These are phyloP conservation scores for Gasterosteus nipponicus DNA, from an alignment of 2,113 vertebrate genomes.

Conservation along the genomic window DNA sequence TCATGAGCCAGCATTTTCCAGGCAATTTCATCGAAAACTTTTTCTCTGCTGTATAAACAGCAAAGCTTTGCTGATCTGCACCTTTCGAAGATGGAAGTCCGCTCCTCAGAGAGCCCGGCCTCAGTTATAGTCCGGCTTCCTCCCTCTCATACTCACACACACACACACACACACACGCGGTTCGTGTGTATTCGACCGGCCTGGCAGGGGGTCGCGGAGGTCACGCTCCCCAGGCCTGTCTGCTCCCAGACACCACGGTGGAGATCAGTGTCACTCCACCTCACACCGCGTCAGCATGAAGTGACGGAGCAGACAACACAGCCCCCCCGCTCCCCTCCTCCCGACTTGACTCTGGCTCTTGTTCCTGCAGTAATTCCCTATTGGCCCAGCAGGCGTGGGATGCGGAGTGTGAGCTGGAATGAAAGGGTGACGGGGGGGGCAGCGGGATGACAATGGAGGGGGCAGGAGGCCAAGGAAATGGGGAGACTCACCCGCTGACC, in stretches of 20 bases:
- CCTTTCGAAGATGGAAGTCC: slow-evolving; percentile 59
- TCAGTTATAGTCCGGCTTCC: slow-evolving; percentile 21
- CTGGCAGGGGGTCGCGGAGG: slow-evolving; percentile 53
- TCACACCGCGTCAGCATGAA: slow-evolving; percentile 77
- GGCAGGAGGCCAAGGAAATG: slow-evolving; percentile 63
- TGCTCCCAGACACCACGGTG: slow-evolving; percentile 64
- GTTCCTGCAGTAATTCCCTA: slow-evolving; percentile 62
- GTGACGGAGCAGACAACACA: slow-evolving; percentile 69
- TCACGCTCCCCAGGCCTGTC: slow-evolving; percentile 64
- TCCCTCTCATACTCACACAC: slow-evolving; percentile 34
- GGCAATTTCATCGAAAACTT: slow-evolving; percentile 62
- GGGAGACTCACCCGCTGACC: slow-evolving; percentile 51
- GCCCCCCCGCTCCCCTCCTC: slow-evolving; percentile 14
- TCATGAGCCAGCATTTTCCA: slow-evolving; percentile 65
- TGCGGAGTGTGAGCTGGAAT: slow-evolving; percentile 63
- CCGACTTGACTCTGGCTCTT: slow-evolving; percentile 26
- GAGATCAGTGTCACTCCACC: slow-evolving; percentile 77
- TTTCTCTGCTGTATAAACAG: slow-evolving; percentile 59
- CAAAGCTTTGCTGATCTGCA: slow-evolving; percentile 64
- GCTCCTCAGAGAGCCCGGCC: slow-evolving; percentile 52
- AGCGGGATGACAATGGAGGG: slow-evolving; percentile 63
- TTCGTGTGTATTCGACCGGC: slow-evolving; percentile 49
- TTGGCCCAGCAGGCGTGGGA: slow-evolving; percentile 59
- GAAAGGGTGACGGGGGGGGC: slow-evolving; percentile 47
- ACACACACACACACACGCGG: slow-evolving; percentile 42